phyloP scores from a whole-genome alignment of 1,140 invertebrate genomes.

The Drosophila kohkoa region DNA sequence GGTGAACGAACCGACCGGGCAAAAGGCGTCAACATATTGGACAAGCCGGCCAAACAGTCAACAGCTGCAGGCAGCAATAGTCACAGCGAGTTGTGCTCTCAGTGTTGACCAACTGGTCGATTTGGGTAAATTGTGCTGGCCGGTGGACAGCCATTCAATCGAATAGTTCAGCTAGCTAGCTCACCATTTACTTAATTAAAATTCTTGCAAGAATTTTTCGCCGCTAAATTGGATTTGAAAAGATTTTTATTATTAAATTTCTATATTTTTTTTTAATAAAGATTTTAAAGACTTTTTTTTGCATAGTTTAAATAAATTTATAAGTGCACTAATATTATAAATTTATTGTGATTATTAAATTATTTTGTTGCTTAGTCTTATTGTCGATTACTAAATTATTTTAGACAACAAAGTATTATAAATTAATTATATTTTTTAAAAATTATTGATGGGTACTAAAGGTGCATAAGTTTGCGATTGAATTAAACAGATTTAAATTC shows the following conservation, averaged over 20 bases:
- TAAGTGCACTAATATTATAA: too few relatives aligned
- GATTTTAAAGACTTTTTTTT: too few relatives aligned
- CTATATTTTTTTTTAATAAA: too few relatives aligned
- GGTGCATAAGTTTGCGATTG: too few relatives aligned
- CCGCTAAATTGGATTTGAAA: background rate
- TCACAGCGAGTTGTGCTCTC: constrained; percentile 40
- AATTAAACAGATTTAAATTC: too few relatives aligned
- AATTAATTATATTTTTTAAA: too few relatives aligned
- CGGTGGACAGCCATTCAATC: constrained; percentile 15
- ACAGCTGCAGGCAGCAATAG: constrained; percentile 66
- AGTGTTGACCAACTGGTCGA: constrained; percentile 48
- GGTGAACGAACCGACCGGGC: background rate
- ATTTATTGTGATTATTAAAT: too few relatives aligned
- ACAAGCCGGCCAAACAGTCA: constrained; percentile 26
- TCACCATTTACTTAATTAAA: constrained; percentile 12
- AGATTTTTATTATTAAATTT: background rate
- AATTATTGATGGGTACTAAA: too few relatives aligned
- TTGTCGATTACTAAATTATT: too few relatives aligned
- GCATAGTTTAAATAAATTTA: too few relatives aligned
- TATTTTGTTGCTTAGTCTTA: too few relatives aligned
- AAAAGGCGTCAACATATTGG: constrained; percentile 65
- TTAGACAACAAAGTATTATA: too few relatives aligned
- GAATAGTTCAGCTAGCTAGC: background rate
- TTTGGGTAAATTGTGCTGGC: constrained; percentile 2
- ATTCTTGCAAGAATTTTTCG: background rate